These are phyloP conservation scores for Myotis lucifugus DNA, from an alignment of 2,113 vertebrate species.

Conservation along the genomic window DNA sequence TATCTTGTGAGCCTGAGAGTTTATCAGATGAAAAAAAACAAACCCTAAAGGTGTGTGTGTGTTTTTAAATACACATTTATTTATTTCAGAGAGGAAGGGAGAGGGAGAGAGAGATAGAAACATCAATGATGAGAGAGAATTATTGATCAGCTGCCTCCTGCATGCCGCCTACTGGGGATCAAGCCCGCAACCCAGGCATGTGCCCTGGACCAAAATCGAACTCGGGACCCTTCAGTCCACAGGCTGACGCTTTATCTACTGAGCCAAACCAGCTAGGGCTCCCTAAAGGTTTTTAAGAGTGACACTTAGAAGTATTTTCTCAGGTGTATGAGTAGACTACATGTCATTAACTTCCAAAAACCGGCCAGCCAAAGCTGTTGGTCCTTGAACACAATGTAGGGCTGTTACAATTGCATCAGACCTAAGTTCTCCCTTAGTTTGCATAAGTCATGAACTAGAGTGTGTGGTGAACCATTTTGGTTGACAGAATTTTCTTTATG, in stretches of 20 bases:
- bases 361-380: not conserved
- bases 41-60: too few relatives aligned
- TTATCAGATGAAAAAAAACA: not conserved
- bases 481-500: not conserved
- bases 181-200: too few relatives aligned
- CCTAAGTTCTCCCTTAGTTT: not conserved
- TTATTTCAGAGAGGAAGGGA: too few relatives aligned
- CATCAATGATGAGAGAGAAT: too few relatives aligned
- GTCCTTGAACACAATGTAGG: not conserved
- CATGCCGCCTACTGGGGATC: too few relatives aligned
- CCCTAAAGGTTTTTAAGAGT: not conserved
- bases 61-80: too few relatives aligned
- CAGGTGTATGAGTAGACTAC: not conserved
- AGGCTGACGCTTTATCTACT: too few relatives aligned
- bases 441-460: not conserved
- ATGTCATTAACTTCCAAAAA: not conserved
- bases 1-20: not conserved
- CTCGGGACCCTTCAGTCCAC: too few relatives aligned
- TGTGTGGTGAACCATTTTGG: not conserved
- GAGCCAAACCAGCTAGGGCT: too few relatives aligned
- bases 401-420: not conserved
- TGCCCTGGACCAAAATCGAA: too few relatives aligned
- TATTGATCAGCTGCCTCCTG: too few relatives aligned
- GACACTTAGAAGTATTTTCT: slow-evolving; percentile 11
- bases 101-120: too few relatives aligned